Evolutionary conservation across 2,113 vertebrate genomes (phyloP).

Genomic region (Dendrocopos noguchii): DNA sequence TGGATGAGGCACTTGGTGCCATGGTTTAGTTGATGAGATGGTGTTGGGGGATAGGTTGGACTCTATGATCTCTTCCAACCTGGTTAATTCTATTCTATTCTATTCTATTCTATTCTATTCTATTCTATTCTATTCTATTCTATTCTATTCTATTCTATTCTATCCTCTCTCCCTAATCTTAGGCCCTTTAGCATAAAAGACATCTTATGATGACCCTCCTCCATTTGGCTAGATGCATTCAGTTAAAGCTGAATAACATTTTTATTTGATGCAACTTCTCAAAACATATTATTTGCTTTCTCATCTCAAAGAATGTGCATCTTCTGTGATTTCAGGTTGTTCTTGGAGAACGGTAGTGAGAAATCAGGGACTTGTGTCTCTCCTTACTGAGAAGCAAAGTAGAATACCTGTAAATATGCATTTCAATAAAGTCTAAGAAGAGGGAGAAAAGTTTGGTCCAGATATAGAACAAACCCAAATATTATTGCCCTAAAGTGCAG

Average conservation of each 20-base stretch:
- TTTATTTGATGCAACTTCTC: background rate
- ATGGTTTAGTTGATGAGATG: no score
- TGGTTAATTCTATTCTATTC: no score
- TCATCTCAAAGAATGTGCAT: background rate
- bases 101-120: no score
- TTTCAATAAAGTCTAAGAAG: background rate
- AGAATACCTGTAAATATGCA: background rate
- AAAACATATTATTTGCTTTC: accelerated
- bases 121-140: no score
- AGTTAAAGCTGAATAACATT: background rate
- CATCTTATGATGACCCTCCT: background rate
- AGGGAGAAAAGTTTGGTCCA: background rate
- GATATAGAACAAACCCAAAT: background rate
- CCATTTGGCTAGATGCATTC: background rate
- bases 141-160: no score
- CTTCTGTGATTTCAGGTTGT: background rate
- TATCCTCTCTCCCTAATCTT: background rate
- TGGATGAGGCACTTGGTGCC: no score
- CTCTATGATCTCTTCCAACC: no score
- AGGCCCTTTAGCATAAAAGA: background rate
- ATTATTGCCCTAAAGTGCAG: background rate
- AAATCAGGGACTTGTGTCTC: background rate
- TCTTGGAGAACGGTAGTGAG: background rate
- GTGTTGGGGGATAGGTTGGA: no score
- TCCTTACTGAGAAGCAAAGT: background rate